Evolutionary conservation across 1,140 invertebrate species (phyloP), one percentile per base, ranked within the genome.

Genomic region (Sitophilus oryzae): DNA sequence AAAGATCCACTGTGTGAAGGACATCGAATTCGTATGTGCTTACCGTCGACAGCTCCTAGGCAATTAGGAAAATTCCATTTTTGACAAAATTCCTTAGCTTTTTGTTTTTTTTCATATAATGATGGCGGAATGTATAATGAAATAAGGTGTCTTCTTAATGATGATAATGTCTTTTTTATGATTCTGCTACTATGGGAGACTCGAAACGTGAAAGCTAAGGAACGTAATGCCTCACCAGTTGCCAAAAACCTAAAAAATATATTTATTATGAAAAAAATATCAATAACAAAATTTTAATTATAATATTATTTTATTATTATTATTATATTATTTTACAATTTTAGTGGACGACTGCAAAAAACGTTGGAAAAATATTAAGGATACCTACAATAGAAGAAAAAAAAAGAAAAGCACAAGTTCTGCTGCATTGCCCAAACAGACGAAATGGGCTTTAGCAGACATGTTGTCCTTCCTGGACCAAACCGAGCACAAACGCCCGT

Each of bases 61-160:
- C n/a, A n/a, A n/a, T n/a, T n/a, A n/a, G n/a, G n/a, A n/a, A n/a
- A n/a, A n/a, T n/a, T n/a, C n/a, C n/a, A n/a, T n/a, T n/a, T n/a
- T n/a, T n/a, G n/a, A n/a, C n/a, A n/a, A 43, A 43, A 43, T 15
- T 43, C 41, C 41, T 20, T 43, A 43, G 41, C 41, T 14, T 22
- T 43, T 43, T 43, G n/a, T n/a, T n/a, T n/a, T n/a, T n/a, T 20
- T 19, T 43, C 41, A 3, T 8, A 43, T 43, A 20, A 43, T 15
- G 21, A 43, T 2, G 41, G 8, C 14, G 41, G 41, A 19, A 43
- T 43, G 20, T 14, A 43, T 43, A 43, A 19, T 43, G 41, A 14
- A 43, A 43, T 15, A 43, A 43, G 41, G 41, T 43, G 6, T 6
- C 20, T 43, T 43, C 41, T 43, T 15, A 18, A 43, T 43, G 41